Base-by-base conservation (phyloP, 2,797 vertebrate genomes). In the Ibycter americanus region DNA sequence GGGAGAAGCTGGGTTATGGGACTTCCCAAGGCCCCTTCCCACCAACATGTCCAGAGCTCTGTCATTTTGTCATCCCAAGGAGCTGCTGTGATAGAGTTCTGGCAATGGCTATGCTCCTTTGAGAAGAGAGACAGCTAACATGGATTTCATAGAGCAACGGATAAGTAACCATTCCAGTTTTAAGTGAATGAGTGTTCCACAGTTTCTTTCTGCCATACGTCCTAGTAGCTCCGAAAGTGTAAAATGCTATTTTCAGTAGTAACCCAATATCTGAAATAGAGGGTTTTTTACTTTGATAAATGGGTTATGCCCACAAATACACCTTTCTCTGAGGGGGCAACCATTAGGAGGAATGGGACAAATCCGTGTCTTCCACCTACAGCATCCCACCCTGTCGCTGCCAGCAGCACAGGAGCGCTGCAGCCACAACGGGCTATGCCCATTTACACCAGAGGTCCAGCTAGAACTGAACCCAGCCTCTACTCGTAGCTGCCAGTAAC, bases 151-250 rank as follows among this genome's bases (percentile, higher is more conserved):
- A 22, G 15, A 81, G 17, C 31, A 44, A 21, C 20, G 15, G 36
- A 29, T 42, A 38, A 78, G 73, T 27, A n/a, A 25, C 44, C 22
- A 11, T 16, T 20, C 27, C 1, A 25, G 27, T 47, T 51, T 40
- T 29, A 51, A 42, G 27, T 0, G 0, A 70, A 44, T 12, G 16
- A n/a, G 11, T 31, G 20, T 67, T 29, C 46, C 72, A 63, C 32
- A 15, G 0, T 62, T 93, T 58, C n/a, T 29, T 83, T 36, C 58
- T 80, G 59, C 68, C 52, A 5, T 44, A 42, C 34, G 49, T 52
- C 44, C 23, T 31, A n/a, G 58, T 18, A 67, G 44, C 76, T 83
- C 54, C 71, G 31, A 18, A 80, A 86, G 11, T 9, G 9, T 55
- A 34, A 67, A 68, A 80, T 54, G 52, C 8, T 70, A 11, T 44